These are phyloP conservation scores for Spheniscus mendiculus DNA, from an alignment of 2,113 vertebrate genomes.

Conservation along the genomic window DNA sequence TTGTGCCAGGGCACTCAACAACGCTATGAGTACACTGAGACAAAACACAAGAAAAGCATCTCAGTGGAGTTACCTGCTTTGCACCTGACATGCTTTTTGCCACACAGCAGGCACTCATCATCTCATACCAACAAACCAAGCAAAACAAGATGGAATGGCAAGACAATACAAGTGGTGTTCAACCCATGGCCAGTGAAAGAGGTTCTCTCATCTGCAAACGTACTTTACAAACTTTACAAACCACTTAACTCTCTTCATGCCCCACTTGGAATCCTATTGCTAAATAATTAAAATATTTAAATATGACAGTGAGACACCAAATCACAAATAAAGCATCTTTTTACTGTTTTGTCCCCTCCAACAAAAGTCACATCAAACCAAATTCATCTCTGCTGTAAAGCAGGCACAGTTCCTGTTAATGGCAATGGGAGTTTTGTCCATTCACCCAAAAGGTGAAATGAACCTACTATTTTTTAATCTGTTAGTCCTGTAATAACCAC, in stretches of 20 bases:
- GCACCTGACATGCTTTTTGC: neutral
- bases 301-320: neutral
- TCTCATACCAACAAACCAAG: neutral
- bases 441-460: neutral
- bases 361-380: neutral
- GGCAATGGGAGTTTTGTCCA: neutral
- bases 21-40: accelerated
- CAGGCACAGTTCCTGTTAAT: neutral
- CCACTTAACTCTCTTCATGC: neutral
- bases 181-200: neutral
- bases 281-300: neutral
- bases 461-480: neutral
- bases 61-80: neutral
- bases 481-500: neutral
- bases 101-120: neutral
- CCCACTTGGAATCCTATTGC: neutral
- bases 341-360: neutral
- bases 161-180: neutral
- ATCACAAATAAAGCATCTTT: neutral
- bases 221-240: neutral
- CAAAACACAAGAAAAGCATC: neutral
- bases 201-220: neutral
- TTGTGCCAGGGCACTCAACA: neutral
- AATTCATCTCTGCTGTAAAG: neutral
- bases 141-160: neutral